Evolutionary conservation across 2,113 vertebrate species (phyloP).

Genomic region (Sylvietta virens): DNA sequence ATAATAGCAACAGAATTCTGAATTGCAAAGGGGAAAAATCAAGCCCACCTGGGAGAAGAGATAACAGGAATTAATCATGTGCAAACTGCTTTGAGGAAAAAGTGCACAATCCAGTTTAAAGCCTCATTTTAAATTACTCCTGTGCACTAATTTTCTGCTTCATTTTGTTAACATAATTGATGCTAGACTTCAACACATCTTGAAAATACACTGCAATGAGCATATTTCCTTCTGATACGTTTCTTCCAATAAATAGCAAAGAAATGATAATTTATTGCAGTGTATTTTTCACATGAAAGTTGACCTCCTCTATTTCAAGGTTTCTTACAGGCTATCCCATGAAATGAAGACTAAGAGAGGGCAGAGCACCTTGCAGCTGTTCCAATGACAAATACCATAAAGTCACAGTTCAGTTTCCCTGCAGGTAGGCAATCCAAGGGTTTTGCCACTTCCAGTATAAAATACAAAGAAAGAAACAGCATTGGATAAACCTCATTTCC

Average conservation of each 20-base stretch:
- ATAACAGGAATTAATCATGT: conserved; percentile 22
- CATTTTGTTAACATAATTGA: conserved; percentile 32
- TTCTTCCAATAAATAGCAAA: not conserved
- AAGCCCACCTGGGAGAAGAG: conserved; percentile 13
- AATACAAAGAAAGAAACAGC: not conserved
- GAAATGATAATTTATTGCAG: not conserved
- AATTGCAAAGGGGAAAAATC: not conserved
- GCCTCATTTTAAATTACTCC: not conserved
- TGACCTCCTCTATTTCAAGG: not conserved
- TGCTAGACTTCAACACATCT: not conserved
- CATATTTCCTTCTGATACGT: not conserved
- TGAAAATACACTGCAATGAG: not conserved
- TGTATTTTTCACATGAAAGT: not conserved
- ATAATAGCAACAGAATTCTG: not conserved
- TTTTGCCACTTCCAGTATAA: not conserved
- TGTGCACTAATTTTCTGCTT: conserved; percentile 40
- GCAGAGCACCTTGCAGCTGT: not conserved
- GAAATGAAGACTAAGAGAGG: not conserved
- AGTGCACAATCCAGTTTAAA: conserved; percentile 11
- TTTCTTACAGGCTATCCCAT: not conserved
- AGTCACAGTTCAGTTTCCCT: not conserved
- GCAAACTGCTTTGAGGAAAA: not conserved
- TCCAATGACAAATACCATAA: not conserved
- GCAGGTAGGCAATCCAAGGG: not conserved
- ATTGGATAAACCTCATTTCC: not conserved